A percentile compares a stretch with the other conserved stretches of the same genome.
These are phyloP conservation scores for Ischnura elegans DNA, from an alignment of 2,888 invertebrate species.

Conservation along the genomic window DNA sequence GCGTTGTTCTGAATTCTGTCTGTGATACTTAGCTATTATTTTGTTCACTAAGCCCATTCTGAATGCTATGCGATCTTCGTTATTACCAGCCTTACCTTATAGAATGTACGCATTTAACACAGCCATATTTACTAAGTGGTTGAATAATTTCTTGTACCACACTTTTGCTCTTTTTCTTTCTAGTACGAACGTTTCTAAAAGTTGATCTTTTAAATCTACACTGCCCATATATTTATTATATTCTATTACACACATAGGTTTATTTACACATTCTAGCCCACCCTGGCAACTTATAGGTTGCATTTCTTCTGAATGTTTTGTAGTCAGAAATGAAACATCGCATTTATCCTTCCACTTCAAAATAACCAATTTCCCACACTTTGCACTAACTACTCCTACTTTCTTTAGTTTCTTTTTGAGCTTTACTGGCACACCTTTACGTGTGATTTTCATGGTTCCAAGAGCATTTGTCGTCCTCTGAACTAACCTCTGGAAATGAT, in stretches of 20 bases:
- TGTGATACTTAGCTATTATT: too few species aligned
- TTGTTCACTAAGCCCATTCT: neutral
- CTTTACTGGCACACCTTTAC: neutral
- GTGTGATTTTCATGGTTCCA: neutral
- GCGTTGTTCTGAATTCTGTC: too few species aligned
- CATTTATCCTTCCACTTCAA: constrained; percentile 1
- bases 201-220: neutral
- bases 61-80: neutral
- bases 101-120: constrained; percentile 15
- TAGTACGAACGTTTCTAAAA: neutral
- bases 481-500: too few species aligned
- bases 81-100: neutral
- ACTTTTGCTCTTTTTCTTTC: neutral
- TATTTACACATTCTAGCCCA: neutral
- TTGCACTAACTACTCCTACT: neutral
- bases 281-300: neutral
- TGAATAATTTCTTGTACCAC: neutral
- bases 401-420: neutral
- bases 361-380: neutral
- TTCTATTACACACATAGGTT: neutral
- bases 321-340: neutral
- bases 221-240: neutral
- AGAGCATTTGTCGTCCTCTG: neutral
- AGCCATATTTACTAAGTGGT: neutral
- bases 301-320: neutral